These are phyloP conservation scores for Ariolimax columbianus DNA, from an alignment of 2,888 invertebrate species.

Conservation along the genomic window DNA sequence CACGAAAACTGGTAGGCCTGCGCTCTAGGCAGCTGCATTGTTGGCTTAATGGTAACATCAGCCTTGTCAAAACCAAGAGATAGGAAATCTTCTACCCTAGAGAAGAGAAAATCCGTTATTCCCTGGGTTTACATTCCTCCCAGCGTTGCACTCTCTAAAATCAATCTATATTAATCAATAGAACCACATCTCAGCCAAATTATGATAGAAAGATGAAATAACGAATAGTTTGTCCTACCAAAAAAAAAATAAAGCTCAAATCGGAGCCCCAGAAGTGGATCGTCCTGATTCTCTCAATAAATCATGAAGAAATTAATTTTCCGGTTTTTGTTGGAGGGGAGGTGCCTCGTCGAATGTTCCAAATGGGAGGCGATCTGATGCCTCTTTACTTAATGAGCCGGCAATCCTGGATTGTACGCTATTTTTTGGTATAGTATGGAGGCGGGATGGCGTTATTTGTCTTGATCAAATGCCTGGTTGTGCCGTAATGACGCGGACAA, in stretches of 20 bases:
- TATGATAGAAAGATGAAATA: neutral
- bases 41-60: no score
- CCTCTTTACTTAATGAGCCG: constrained; percentile 21
- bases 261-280: neutral
- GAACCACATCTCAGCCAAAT: neutral
- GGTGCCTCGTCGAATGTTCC: neutral
- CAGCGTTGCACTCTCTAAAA: no score
- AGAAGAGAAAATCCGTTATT: no score
- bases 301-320: constrained; percentile 26
- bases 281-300: neutral
- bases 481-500: neutral
- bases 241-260: constrained; percentile 4
- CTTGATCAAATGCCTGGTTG: neutral
- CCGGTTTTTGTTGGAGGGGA: constrained; percentile 10
- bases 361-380: neutral
- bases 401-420: neutral
- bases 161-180: neutral
- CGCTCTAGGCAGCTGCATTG: no score
- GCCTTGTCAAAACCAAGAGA: no score
- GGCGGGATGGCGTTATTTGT: neutral
- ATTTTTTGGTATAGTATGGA: neutral
- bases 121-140: no score
- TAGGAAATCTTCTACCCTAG: no score
- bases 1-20: no score
- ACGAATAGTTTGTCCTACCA: constrained; percentile 17